phyloP scores from a whole-genome alignment of 2,888 invertebrate species.

The Xestia ashworthii region DNA sequence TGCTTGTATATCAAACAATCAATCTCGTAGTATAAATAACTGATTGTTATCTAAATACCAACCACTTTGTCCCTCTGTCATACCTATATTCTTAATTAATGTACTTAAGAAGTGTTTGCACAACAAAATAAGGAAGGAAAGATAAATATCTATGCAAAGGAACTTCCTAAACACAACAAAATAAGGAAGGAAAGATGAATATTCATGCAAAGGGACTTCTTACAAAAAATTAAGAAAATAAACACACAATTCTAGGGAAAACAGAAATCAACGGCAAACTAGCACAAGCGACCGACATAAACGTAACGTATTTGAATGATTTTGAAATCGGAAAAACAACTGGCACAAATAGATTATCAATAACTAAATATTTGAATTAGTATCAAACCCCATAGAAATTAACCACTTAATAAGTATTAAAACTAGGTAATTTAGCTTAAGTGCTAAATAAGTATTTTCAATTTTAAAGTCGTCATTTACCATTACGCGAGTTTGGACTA shows the following conservation, averaged over 20 bases:
- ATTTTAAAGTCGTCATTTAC: background rate
- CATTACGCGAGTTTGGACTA: background rate
- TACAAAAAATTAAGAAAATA: background rate
- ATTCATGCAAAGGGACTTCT: background rate
- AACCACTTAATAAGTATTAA: background rate
- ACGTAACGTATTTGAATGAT: background rate
- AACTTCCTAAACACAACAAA: background rate
- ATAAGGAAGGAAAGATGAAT: background rate
- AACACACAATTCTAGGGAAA: conserved; percentile 11
- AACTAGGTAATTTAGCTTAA: background rate
- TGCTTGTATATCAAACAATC: no score
- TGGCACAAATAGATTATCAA: background rate
- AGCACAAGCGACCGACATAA: background rate
- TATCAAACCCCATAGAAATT: background rate
- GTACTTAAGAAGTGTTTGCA: background rate
- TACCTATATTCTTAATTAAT: background rate
- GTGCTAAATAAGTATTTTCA: background rate
- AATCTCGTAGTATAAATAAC: no score
- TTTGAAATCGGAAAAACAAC: background rate
- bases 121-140: background rate
- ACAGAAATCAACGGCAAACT: background rate
- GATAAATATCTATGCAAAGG: background rate
- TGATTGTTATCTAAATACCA: no score
- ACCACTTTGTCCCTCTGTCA: background rate
- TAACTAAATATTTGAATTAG: background rate